phyloP scores from a whole-genome alignment of 2,797 vertebrate genomes.

The Sibirionetta formosa region DNA sequence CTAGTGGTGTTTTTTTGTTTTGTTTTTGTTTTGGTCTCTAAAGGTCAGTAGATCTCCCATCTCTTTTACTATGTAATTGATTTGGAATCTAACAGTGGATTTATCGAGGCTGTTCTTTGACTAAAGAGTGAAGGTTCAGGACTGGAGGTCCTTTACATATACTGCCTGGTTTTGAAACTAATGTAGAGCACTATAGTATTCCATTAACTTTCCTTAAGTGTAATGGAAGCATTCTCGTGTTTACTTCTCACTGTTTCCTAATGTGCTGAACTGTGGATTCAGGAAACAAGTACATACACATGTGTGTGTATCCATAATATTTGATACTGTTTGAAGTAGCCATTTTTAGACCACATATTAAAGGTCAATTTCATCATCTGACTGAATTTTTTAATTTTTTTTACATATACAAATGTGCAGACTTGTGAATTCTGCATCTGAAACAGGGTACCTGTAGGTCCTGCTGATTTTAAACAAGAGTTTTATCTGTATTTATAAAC shows the following conservation, averaged over 20 bases:
- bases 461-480: neutral
- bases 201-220: neutral
- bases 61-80: neutral
- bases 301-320: neutral
- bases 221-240: neutral
- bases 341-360: neutral
- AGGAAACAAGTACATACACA: neutral
- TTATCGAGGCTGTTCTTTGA: neutral
- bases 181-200: neutral
- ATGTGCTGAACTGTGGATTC: neutral
- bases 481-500: neutral
- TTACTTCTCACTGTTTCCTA: neutral
- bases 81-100: neutral
- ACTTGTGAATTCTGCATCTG: neutral
- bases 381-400: too few species aligned
- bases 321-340: neutral
- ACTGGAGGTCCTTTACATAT: neutral
- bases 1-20: neutral
- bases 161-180: neutral
- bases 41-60: neutral
- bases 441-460: neutral
- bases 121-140: neutral
- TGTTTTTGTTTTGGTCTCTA: neutral
- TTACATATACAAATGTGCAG: accelerated
- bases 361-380: neutral